Conservation (phyloP, 2,888 invertebrate genomes). For the Drosophila birchii region DNA sequence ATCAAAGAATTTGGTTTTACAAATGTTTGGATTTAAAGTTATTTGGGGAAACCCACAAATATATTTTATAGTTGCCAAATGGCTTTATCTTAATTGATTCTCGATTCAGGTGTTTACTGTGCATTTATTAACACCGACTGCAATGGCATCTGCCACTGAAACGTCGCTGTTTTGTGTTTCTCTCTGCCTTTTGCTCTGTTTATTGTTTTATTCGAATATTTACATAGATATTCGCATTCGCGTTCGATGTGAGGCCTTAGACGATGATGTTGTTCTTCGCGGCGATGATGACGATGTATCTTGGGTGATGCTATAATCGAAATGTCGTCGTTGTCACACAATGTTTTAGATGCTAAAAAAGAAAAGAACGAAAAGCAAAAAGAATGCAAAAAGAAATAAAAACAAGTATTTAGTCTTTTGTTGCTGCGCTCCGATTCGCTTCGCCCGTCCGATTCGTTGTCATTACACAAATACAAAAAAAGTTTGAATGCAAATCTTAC, state of each 20-base stretch:
- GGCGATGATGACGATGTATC: slow-evolving; percentile 26
- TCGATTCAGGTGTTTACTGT: slow-evolving; percentile 21
- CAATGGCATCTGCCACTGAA: slow-evolving; percentile 10
- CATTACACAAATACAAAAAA: slow-evolving; percentile 33
- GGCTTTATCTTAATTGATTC: background rate
- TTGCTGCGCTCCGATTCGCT: slow-evolving; percentile 66
- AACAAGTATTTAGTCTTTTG: slow-evolving; percentile 37
- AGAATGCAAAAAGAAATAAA: slow-evolving; percentile 3
- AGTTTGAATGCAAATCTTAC: slow-evolving; percentile 35
- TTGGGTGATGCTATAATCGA: slow-evolving; percentile 72
- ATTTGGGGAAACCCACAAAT: background rate
- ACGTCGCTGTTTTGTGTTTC: slow-evolving; percentile 21
- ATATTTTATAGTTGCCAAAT: background rate
- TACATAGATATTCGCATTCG: slow-evolving; percentile 4
- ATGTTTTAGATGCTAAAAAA: slow-evolving; percentile 23
- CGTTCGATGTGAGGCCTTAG: slow-evolving; percentile 22
- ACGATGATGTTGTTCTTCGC: slow-evolving; percentile 21
- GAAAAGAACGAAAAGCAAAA: background rate
- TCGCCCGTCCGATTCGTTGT: slow-evolving; percentile 50
- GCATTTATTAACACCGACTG: background rate
- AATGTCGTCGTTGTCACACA: slow-evolving; percentile 62
- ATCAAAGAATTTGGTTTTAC: background rate
- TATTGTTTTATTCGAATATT: slow-evolving; percentile 25
- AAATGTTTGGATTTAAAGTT: background rate
- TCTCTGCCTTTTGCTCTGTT: slow-evolving; percentile 14